Conservation (phyloP, 2,888 invertebrate genomes). For the Agapostemon virescens region DNA sequence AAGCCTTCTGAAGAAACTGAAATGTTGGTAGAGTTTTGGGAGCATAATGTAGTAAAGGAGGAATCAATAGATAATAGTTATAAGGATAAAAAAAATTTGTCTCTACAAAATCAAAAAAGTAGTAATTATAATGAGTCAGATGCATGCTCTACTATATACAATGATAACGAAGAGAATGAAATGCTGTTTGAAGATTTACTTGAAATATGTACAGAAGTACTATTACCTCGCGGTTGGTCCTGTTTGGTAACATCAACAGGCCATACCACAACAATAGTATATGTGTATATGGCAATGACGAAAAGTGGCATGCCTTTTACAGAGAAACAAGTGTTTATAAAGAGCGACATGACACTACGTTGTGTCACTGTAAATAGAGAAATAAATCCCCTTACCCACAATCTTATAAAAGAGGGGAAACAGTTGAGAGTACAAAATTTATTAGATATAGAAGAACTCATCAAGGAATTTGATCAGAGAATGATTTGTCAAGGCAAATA, state of each 20-base stretch:
- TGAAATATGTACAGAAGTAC: conserved; percentile 75
- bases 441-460: conserved; percentile 74
- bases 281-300: conserved; percentile 72
- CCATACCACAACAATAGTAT: conserved; percentile 73
- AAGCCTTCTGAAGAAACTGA: conserved; percentile 24
- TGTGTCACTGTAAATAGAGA: conserved; percentile 72
- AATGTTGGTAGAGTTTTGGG: conserved; percentile 22
- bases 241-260: conserved; percentile 75
- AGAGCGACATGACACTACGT: conserved; percentile 74
- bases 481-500: conserved; percentile 74
- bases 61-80: conserved; percentile 19
- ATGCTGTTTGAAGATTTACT: conserved; percentile 76
- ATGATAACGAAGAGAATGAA: conserved; percentile 43
- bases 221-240: conserved; percentile 74
- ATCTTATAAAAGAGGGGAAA: conserved; percentile 71
- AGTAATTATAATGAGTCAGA: conserved; percentile 37
- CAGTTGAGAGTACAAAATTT: conserved; percentile 68
- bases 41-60: background rate
- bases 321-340: conserved; percentile 76
- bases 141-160: conserved; percentile 13
- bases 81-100: conserved; percentile 22
- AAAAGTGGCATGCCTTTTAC: conserved; percentile 73
- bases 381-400: conserved; percentile 72
- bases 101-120: conserved; percentile 29
- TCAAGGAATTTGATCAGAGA: conserved; percentile 76